A percentile compares a stretch with the other conserved stretches of the same genome.
Conservation (phyloP, 2,888 invertebrate genomes). For the Caenorhabditis sp. region DNA sequence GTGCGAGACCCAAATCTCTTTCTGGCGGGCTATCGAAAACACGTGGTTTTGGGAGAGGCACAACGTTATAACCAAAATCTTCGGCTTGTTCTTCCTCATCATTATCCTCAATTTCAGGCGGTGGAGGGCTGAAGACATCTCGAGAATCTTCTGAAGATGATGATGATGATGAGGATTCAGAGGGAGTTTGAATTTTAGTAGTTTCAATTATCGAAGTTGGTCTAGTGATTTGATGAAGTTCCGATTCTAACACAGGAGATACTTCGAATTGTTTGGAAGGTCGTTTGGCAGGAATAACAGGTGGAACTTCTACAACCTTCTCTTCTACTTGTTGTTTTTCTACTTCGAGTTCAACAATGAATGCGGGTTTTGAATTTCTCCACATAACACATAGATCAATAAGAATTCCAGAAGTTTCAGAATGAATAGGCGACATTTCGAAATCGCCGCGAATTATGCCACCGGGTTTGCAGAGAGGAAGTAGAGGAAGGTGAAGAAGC, state of each 20-base stretch:
- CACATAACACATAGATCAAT: conserved; percentile 33
- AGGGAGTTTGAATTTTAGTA: not conserved
- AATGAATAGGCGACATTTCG: conserved; percentile 35
- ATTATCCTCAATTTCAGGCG: not conserved
- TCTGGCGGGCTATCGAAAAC: not conserved
- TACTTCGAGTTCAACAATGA: conserved; percentile 5
- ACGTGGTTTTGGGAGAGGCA: not conserved
- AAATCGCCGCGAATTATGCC: conserved; percentile 56
- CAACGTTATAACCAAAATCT: not conserved
- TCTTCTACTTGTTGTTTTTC: not conserved
- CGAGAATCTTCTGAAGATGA: conserved; percentile 12
- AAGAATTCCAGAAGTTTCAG: conserved; percentile 5
- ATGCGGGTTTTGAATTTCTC: conserved; percentile 35
- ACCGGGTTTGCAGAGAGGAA: conserved; percentile 52
- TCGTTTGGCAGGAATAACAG: conserved; percentile 14
- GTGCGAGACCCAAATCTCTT: not conserved
- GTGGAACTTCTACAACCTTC: not conserved
- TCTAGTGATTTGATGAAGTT: not conserved
- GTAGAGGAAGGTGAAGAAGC: conserved; percentile 48
- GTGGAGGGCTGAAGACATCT: conserved; percentile 27
- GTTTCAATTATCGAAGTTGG: not conserved
- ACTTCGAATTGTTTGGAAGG: conserved; percentile 39
- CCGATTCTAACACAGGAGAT: conserved; percentile 16
- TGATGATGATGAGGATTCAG: conserved; percentile 15
- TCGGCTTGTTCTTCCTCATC: not conserved